Evolutionary conservation across 2,888 invertebrate genomes (phyloP).

Genomic region (Polietes domitor): DNA sequence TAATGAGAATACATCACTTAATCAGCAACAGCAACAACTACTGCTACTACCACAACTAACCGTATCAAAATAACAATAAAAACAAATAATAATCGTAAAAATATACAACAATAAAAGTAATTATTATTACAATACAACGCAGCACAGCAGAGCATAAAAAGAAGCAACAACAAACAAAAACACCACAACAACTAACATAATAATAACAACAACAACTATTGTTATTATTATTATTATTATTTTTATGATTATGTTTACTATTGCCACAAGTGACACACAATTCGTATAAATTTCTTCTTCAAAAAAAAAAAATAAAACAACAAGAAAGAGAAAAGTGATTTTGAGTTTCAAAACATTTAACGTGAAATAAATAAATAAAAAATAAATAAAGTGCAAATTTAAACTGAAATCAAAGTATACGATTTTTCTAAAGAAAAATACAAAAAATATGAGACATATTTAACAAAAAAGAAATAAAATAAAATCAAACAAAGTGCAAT

Average conservation of each 20-base stretch:
- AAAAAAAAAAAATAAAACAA: conserved; percentile 29
- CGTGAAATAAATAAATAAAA: conserved; percentile 36
- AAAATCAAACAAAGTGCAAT: conserved; percentile 50
- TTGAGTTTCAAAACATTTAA: neutral
- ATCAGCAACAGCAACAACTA: conserved; percentile 48
- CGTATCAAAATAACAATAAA: conserved; percentile 57
- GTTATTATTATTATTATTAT: conserved; percentile 68
- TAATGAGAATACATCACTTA: conserved; percentile 61
- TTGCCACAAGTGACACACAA: conserved; percentile 45
- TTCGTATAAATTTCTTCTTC: conserved; percentile 25
- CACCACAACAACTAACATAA: conserved; percentile 19
- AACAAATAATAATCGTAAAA: conserved; percentile 61
- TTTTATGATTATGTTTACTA: conserved; percentile 66
- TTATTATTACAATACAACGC: conserved; percentile 65
- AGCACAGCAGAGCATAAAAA: neutral
- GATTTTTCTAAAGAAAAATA: conserved; percentile 56
- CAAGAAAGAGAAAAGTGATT: neutral
- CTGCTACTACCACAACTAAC: conserved; percentile 33
- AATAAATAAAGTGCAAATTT: conserved; percentile 62
- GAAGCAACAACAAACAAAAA: conserved; percentile 10
- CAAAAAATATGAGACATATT: conserved; percentile 17
- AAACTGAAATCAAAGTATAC: conserved; percentile 68
- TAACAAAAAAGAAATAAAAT: conserved; percentile 35
- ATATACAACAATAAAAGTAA: conserved; percentile 68
- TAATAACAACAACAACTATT: conserved; percentile 61